Evolutionary conservation across 37 sponge, comb jelly and placozoan species (phyloP), one percentile per base, ranked within the genome.

Genomic region (Dysidea cf. avara): DNA sequence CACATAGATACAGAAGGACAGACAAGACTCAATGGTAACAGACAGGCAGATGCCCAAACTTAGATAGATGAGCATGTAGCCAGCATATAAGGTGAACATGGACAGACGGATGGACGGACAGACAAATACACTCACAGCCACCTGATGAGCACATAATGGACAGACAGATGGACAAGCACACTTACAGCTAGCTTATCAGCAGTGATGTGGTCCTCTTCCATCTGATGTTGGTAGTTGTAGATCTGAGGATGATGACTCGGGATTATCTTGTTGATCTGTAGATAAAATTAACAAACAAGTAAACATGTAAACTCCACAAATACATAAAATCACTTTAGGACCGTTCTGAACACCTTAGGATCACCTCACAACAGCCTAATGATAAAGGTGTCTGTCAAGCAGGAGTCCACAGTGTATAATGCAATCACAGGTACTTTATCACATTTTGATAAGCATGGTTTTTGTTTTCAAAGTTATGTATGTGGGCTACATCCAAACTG

Each of bases 181-280:
- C 91, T 72, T 53, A 90, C 91, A 38, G 82, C 81, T 31, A 90
- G 54, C 34, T 77, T 81, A 16, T 87, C 88, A 52, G 83, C 61
- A 46, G 76, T 81, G 59, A 89, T 39, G 53, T 82, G 80, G 37
- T 89, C 90, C 43, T 83, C 86, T 62, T 89, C 90, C 28, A 46
- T 72, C 20, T 74, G 39, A 6, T 61, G 36, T 17, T 61, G 53
- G 49, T 50, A 61, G 65, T 47, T 49, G 32, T 65, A 50, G 63
- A 55, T 72, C 60, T 74, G 74, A 38, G 89, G 74, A 53, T 81
- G 79, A 56, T 74, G 72, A 20, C 87, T 79, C 17, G 86, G 85
- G 20, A 89, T 61, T 12, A 89, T 71, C 71, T 84, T 89, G 85
- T 89, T 89, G 71, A 89, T 82, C 81, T 85, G 52, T 4, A 43